A percentile compares a stretch with the other conserved stretches of the same genome.
phyloP scores from a whole-genome alignment of 2,797 vertebrate genomes.

The Eulemur albifrons region DNA sequence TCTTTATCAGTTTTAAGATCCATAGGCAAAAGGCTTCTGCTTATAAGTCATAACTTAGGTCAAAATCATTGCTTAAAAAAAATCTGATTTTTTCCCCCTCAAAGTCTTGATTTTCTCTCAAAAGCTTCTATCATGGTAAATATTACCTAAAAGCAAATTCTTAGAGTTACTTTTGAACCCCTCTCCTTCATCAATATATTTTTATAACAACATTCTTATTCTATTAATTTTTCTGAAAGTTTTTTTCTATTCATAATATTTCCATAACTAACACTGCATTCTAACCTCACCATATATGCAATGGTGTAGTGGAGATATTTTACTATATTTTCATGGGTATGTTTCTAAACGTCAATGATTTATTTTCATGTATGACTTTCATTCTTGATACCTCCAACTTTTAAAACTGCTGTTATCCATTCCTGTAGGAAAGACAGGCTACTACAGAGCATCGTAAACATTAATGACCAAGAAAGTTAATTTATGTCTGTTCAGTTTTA shows the following conservation, averaged over 20 bases:
- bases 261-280: background rate
- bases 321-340: background rate
- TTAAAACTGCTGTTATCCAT: background rate
- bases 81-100: background rate
- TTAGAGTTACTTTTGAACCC: background rate
- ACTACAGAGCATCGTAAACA: background rate
- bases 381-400: background rate
- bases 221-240: background rate
- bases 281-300: background rate
- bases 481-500: background rate
- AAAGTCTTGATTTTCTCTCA: background rate
- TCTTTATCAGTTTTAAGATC: background rate
- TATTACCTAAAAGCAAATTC: background rate
- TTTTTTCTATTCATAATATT: slow-evolving; percentile 20
- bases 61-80: background rate
- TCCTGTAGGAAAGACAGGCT: background rate
- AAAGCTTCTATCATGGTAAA: background rate
- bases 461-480: slow-evolving; percentile 20
- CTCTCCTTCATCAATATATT: background rate
- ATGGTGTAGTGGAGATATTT: background rate
- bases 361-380: background rate
- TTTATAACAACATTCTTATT: background rate
- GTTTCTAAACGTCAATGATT: slow-evolving; percentile 8
- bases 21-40: background rate
- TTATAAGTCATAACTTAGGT: background rate